Percentiles rank a stretch among this genome's conserved stretches.
These are phyloP conservation scores for Macquaria australasica DNA, from an alignment of 2,113 vertebrate species.

Conservation along the genomic window DNA sequence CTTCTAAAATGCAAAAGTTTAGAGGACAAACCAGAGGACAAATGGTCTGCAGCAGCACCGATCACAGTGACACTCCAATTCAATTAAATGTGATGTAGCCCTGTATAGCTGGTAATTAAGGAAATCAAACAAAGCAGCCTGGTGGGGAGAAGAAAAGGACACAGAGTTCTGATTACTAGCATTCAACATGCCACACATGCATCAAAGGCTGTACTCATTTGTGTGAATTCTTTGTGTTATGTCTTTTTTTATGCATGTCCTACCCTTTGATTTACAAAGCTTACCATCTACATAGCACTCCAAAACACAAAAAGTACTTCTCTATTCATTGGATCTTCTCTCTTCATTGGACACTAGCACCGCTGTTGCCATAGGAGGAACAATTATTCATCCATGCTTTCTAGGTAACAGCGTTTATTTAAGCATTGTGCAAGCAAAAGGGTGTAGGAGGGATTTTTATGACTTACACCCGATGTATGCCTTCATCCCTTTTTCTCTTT, in stretches of 20 bases:
- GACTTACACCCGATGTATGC: not conserved
- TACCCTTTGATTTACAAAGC: slow-evolving; percentile 28
- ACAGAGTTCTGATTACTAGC: slow-evolving; percentile 16
- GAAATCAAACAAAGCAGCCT: slow-evolving; percentile 59
- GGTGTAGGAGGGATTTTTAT: slow-evolving; percentile 13
- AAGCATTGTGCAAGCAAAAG: slow-evolving; percentile 27
- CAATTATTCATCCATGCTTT: slow-evolving; percentile 23
- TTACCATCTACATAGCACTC: not conserved
- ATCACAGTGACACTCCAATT: slow-evolving; percentile 34
- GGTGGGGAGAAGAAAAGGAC: slow-evolving; percentile 8
- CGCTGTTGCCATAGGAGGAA: slow-evolving; percentile 43
- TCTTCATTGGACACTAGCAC: slow-evolving; percentile 29
- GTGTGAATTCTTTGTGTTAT: not conserved
- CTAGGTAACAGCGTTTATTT: slow-evolving; percentile 44
- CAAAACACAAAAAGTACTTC: slow-evolving; percentile 9
- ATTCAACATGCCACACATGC: slow-evolving; percentile 11
- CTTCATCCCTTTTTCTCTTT: not conserved
- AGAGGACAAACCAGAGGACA: slow-evolving; percentile 13
- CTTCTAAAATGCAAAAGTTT: not conserved
- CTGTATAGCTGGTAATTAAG: slow-evolving; percentile 57
- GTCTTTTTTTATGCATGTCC: not conserved
- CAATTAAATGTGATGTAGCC: slow-evolving; percentile 45
- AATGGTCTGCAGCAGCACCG: slow-evolving; percentile 33
- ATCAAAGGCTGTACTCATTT: slow-evolving; percentile 17
- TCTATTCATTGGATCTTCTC: slow-evolving; percentile 23